Evolutionary conservation across 1,140 invertebrate genomes (phyloP), one percentile per base, ranked within the genome.

Genomic region (Cotesia glomerata): DNA sequence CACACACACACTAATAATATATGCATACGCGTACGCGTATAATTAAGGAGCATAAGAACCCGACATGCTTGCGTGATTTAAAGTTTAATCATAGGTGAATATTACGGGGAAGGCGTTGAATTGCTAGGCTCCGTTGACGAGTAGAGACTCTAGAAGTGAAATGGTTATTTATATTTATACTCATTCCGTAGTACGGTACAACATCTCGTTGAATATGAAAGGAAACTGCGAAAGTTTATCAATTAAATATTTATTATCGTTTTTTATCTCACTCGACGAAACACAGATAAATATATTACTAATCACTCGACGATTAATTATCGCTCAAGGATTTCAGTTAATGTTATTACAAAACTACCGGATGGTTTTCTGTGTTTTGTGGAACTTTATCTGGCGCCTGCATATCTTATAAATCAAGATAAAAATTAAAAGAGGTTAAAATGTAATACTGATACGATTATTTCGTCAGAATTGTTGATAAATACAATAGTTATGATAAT

Each of bases 141-240:
- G 1, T 26, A 26, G 3, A 26, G 7, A 35, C 16, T 45, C 39
- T 71, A 34, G 62, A 65, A 71, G 62, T 65, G 62, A 71, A 71
- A 71, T 26, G 62, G 62, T 52, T 63, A 32, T 64, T 71, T 65
- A 45, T 45, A 45, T 45, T 9, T 26, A 26, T 26, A 26, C 26
- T 26, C 26, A 26, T 26, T 45, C 11, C 39, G 39, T 45, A 45
- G 39, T 45, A 45, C 11, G 39, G 11, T 39, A 18, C 54, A 4
- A 32, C 13, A 71, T 71, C 45, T 34, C 7, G 58, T 59, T 45
- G 69, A 26, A 26, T 26, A 26, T 26, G 26, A 49, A 71, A 63
- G 69, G 69, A 71, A 71, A 63, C 63, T 59, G 69, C 69, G 69
- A 71, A 71, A 71, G 69, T 71, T 63, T 34, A 71, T 62, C 59